Percentiles rank a stretch among this genome's conserved stretches.
phyloP scores from a whole-genome alignment of 2,888 invertebrate species.

The Drosophila kuntzei region DNA sequence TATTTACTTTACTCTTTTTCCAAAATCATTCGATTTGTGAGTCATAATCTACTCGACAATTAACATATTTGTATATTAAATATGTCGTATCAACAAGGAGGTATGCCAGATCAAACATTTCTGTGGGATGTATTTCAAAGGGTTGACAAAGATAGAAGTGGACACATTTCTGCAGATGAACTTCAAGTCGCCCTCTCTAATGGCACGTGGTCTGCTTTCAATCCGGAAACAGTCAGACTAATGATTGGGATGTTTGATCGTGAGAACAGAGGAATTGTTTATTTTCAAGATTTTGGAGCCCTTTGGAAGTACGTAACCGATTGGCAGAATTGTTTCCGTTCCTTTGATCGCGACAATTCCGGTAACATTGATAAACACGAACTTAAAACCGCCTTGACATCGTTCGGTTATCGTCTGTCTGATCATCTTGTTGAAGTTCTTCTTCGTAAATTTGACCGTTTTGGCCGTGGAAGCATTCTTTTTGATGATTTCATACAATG shows the following conservation, averaged over 20 bases:
- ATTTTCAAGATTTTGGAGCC: slow-evolving; percentile 97
- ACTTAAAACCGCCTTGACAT: slow-evolving; percentile 94
- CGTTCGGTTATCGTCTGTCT: slow-evolving; percentile 95
- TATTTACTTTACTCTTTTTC: neutral
- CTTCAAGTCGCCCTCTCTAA: slow-evolving; percentile 96
- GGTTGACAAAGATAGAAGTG: slow-evolving; percentile 95
- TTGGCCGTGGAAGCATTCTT: slow-evolving; percentile 94
- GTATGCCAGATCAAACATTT: slow-evolving; percentile 92
- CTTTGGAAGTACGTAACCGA: slow-evolving; percentile 99
- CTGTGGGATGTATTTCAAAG: slow-evolving; percentile 92
- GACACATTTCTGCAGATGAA: slow-evolving; percentile 95
- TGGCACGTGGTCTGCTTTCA: slow-evolving; percentile 99
- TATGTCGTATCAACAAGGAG: slow-evolving; percentile 87
- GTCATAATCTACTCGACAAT: no score
- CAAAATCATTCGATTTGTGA: no score
- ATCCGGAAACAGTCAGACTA: slow-evolving; percentile 97
- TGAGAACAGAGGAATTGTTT: slow-evolving; percentile 94
- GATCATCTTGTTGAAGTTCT: slow-evolving; percentile 93
- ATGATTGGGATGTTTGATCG: slow-evolving; percentile 96
- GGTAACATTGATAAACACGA: slow-evolving; percentile 97
- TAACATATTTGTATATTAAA: slow-evolving; percentile 9
- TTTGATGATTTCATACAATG: slow-evolving; percentile 99
- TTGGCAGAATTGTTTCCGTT: slow-evolving; percentile 98
- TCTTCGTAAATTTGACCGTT: slow-evolving; percentile 97
- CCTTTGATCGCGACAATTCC: slow-evolving; percentile 96